These are phyloP conservation scores for Globia sparganii DNA, from an alignment of 2,888 invertebrate species.

Conservation along the genomic window DNA sequence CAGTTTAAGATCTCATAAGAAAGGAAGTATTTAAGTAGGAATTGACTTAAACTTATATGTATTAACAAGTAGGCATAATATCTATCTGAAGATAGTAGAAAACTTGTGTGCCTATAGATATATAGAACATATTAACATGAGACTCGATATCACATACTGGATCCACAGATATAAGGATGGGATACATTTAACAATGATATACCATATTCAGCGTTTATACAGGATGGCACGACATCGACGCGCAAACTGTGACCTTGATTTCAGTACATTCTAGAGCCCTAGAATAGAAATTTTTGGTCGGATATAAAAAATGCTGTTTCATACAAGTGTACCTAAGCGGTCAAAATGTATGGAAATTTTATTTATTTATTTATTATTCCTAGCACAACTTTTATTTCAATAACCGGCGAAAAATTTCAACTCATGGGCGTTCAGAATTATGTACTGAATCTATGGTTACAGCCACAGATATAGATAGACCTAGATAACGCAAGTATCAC, in stretches of 20 bases:
- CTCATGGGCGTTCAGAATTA: background rate
- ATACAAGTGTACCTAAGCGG: no score
- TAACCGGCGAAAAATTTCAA: background rate
- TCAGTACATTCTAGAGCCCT: no score
- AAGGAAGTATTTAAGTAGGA: constrained; percentile 28
- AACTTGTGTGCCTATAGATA: constrained; percentile 5
- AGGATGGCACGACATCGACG: background rate
- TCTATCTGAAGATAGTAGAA: constrained; percentile 20
- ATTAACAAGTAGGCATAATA: constrained; percentile 22
- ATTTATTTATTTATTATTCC: no score
- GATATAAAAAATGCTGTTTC: background rate
- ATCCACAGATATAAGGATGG: constrained; percentile 15
- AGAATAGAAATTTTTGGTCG: background rate
- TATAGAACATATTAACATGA: constrained; percentile 29
- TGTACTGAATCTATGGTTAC: background rate
- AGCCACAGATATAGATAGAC: no score
- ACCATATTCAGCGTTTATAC: constrained; percentile 11
- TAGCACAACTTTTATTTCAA: background rate
- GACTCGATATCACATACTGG: constrained; percentile 48
- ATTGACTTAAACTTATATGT: constrained; percentile 13
- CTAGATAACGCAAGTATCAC: no score
- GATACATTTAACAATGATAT: constrained; percentile 31
- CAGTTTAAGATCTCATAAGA: constrained; percentile 1
- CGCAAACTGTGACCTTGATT: background rate
- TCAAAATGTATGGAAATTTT: no score